Evolutionary conservation across 2,888 invertebrate genomes (phyloP).

Genomic region (Marasmarcha lunaedactyla): DNA sequence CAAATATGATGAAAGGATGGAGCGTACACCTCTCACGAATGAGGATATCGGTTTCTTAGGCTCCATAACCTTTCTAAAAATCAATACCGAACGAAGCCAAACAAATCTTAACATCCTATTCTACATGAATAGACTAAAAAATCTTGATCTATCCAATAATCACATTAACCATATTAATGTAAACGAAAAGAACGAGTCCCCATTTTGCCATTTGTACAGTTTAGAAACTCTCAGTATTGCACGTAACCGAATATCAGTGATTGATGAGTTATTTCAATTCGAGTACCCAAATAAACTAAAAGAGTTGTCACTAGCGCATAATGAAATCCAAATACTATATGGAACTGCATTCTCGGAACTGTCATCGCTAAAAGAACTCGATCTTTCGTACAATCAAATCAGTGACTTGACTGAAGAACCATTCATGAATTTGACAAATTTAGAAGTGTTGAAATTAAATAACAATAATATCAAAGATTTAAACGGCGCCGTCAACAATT

Average conservation of each 20-base stretch:
- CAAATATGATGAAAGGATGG: background rate
- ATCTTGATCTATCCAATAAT: conserved; percentile 27
- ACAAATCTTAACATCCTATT: conserved; percentile 29
- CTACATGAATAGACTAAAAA: conserved; percentile 31
- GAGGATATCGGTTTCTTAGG: too few species aligned
- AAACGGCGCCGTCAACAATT: conserved; percentile 47
- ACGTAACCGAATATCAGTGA: conserved; percentile 28
- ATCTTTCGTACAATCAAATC: conserved; percentile 24
- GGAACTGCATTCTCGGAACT: conserved; percentile 24
- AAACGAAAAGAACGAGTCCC: too few species aligned
- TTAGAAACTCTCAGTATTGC: conserved; percentile 40
- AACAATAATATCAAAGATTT: conserved; percentile 45
- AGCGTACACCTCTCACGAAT: too few species aligned
- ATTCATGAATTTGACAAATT: conserved; percentile 37
- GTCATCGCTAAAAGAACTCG: conserved; percentile 18
- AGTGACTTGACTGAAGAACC: conserved; percentile 37
- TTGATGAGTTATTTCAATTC: conserved; percentile 37
- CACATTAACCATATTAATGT: conserved; percentile 29
- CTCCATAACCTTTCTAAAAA: too few species aligned
- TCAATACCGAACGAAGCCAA: background rate
- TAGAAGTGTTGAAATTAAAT: conserved; percentile 34
- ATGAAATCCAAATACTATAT: conserved; percentile 30
- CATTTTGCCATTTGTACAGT: conserved; percentile 31
- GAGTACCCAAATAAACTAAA: conserved; percentile 34
- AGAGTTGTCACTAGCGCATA: conserved; percentile 32